Evolutionary conservation across 2,888 invertebrate genomes (phyloP), one percentile per base, ranked within the genome.

Genomic region (Drosophila phalerata): DNA sequence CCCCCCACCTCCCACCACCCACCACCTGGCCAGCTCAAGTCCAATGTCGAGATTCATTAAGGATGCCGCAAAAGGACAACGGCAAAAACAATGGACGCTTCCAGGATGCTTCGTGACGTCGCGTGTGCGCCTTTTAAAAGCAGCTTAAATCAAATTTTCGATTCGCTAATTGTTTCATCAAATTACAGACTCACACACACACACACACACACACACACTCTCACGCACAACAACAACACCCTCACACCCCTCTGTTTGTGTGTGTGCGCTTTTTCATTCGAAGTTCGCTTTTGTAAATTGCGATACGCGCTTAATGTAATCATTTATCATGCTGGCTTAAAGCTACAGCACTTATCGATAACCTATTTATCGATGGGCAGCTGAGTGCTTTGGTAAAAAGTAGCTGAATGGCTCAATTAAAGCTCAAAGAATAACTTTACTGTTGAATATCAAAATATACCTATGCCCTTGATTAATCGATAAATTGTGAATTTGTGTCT

Each of bases 101-200:
- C 30, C 57, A 47, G 38, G 55, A 28, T 22, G 22, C 37, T 15
- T 13, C 13, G 30, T 9, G 48, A 30, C 28, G 32, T 34, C 25
- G 45, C 38, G 30, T 58, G 51, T 28, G 52, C 40, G 68, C 40
- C 67, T 58, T 57, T 64, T 70, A 37, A 79, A 79, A 71, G 71
- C 70, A 53, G 70, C 71, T 81, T 76, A 71, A 81, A 66, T 71
- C 63, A 57, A 76, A 68, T 72, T 79, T 69, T 65, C 58, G 45
- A 53, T 73, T 63, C 76, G 60, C 66, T 78, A 76, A 81, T 81
- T 81, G 73, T 73, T 69, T 67, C 63, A 67, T 69, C 68, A 80
- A 69, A 63, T 66, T 65, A 71, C 38, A 28, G n/a, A 58, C 48
- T 48, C 10, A 57, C 34, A 30, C 38, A 47, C 45, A 34, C 22